phyloP scores from a whole-genome alignment of 2,113 vertebrate genomes.

The Fulmarus glacialis region DNA sequence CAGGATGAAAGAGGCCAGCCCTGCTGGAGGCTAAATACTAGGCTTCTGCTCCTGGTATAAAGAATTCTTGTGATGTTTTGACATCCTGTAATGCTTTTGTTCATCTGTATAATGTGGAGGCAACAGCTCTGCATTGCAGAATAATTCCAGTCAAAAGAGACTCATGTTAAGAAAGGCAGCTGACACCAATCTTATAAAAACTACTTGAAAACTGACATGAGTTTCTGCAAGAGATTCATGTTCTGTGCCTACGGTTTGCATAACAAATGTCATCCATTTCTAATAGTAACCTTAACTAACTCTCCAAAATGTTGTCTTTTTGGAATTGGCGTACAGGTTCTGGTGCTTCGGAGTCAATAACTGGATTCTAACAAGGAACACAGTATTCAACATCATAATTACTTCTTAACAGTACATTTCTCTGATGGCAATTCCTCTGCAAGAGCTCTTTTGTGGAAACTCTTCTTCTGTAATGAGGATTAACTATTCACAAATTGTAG shows the following conservation, averaged over 20 bases:
- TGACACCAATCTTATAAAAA: constrained; percentile 9
- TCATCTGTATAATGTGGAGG: constrained; percentile 17
- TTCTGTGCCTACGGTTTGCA: constrained; percentile 10
- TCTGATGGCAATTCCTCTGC: not conserved
- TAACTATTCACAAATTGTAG: not conserved
- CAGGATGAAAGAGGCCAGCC: constrained; percentile 35
- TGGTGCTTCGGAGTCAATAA: not conserved
- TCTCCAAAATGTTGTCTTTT: not conserved
- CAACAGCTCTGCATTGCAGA: constrained; percentile 33
- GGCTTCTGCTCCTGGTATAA: not conserved
- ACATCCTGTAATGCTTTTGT: constrained; percentile 52
- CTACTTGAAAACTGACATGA: constrained; percentile 40
- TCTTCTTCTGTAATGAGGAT: not conserved
- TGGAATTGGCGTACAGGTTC: not conserved
- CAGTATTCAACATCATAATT: constrained; percentile 24
- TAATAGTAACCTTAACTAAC: not conserved
- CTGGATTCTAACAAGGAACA: not conserved
- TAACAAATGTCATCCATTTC: constrained; percentile 32
- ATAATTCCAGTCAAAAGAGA: constrained; percentile 27
- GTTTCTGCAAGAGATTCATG: not conserved
- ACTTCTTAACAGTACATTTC: not conserved
- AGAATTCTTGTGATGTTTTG: constrained; percentile 47
- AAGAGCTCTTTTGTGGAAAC: not conserved
- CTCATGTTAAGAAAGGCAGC: constrained; percentile 28
- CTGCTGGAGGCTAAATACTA: constrained; percentile 57